These are phyloP conservation scores for Melitaea cinxia DNA, from an alignment of 1,140 invertebrate genomes.

Conservation along the genomic window DNA sequence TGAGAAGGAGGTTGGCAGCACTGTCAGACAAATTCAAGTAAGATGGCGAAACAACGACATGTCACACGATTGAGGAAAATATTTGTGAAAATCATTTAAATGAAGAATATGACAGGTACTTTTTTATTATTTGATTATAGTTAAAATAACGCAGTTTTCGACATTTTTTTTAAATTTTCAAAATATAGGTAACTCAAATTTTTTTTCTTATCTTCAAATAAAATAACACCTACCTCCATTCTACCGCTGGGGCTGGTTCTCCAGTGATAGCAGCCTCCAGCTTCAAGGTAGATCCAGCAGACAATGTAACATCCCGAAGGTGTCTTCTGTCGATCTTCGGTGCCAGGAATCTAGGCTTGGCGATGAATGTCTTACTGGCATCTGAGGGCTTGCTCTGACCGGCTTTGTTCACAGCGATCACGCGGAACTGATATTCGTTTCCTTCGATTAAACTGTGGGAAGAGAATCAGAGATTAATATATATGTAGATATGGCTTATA, in stretches of 20 bases:
- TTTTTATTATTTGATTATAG: too few relatives aligned
- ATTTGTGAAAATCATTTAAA: too few relatives aligned
- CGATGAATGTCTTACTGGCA: slow-evolving; percentile 92
- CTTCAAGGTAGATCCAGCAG: slow-evolving; percentile 95
- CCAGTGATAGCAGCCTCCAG: slow-evolving; percentile 95
- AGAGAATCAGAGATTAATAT: not conserved
- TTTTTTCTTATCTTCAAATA: not conserved
- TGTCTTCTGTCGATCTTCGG: slow-evolving; percentile 97
- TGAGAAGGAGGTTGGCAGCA: too few relatives aligned
- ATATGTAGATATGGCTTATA: not conserved
- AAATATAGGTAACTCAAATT: too few relatives aligned
- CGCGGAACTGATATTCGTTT: slow-evolving; percentile 99
- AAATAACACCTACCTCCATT: slow-evolving; percentile 86
- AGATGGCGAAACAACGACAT: too few relatives aligned
- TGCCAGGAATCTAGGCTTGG: slow-evolving; percentile 95
- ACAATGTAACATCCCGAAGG: slow-evolving; percentile 92
- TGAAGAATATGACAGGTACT: too few relatives aligned
- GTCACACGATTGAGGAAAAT: too few relatives aligned
- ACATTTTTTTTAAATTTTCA: too few relatives aligned
- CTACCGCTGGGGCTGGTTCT: slow-evolving; percentile 94
- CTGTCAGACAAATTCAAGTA: too few relatives aligned
- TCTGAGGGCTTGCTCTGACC: slow-evolving; percentile 95
- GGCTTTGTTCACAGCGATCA: slow-evolving; percentile 97
- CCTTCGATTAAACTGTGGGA: slow-evolving; percentile 90
- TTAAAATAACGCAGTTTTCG: too few relatives aligned